Percentiles rank a stretch among this genome's conserved stretches.
These are phyloP conservation scores for Barypeithes pellucidus DNA, from an alignment of 2,888 invertebrate genomes.

Conservation along the genomic window DNA sequence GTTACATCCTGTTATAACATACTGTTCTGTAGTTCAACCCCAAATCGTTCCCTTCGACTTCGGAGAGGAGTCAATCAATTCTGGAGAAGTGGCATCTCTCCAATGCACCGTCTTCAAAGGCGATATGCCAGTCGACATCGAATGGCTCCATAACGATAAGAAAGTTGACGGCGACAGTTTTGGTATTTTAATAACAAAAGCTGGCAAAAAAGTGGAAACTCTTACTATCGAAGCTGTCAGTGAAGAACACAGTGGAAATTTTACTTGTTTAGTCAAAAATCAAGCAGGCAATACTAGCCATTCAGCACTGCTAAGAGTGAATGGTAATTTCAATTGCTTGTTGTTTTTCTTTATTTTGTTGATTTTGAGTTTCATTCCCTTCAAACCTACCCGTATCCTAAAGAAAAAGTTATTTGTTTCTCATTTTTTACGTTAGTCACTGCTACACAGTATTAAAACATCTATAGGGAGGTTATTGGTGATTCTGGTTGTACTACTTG, in stretches of 20 bases:
- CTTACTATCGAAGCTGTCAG: slow-evolving; percentile 81
- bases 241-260: slow-evolving; percentile 82
- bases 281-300: slow-evolving; percentile 78
- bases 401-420: too few relatives aligned
- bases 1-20: not conserved
- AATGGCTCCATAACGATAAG: slow-evolving; percentile 82
- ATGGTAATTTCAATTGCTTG: slow-evolving; percentile 72
- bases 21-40: slow-evolving; percentile 44
- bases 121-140: slow-evolving; percentile 81
- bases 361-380: not conserved
- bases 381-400: too few relatives aligned
- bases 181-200: slow-evolving; percentile 66
- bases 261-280: slow-evolving; percentile 82
- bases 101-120: slow-evolving; percentile 82
- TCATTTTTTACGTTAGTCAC: too few relatives aligned
- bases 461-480: slow-evolving; percentile 9
- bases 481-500: not conserved
- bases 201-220: slow-evolving; percentile 76
- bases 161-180: slow-evolving; percentile 65
- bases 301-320: slow-evolving; percentile 77
- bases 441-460: too few relatives aligned
- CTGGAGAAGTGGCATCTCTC: slow-evolving; percentile 80
- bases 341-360: not conserved
- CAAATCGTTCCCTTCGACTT: slow-evolving; percentile 66
- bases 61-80: slow-evolving; percentile 77